A percentile compares a stretch with the other conserved stretches of the same genome.
Conservation (phyloP, 2,888 invertebrate species). For the Drosophila tripunctata region DNA sequence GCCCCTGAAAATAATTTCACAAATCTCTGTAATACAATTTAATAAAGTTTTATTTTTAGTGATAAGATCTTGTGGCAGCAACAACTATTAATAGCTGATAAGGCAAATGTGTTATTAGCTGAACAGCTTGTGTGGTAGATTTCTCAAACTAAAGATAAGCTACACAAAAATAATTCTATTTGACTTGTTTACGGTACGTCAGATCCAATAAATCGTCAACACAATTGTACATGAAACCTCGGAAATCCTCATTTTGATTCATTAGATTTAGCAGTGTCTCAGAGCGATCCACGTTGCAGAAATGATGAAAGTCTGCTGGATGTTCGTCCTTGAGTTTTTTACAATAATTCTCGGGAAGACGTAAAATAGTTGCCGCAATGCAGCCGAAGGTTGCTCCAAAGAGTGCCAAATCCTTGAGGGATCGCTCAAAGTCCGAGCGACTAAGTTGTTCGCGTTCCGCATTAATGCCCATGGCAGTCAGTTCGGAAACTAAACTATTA, state of each 20-base stretch:
- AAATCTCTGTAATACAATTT: constrained; percentile 2
- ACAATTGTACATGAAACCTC: constrained; percentile 66
- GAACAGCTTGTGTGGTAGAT: not conserved
- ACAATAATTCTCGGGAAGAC: constrained; percentile 81
- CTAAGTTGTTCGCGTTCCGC: constrained; percentile 75
- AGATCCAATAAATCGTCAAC: constrained; percentile 75
- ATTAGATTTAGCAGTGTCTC: constrained; percentile 61
- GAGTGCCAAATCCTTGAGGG: constrained; percentile 80
- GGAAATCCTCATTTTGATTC: constrained; percentile 54
- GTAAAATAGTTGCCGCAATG: constrained; percentile 73
- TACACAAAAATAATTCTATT: constrained; percentile 7
- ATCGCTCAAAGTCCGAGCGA: constrained; percentile 77
- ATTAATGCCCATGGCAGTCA: constrained; percentile 73
- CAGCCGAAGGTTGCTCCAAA: constrained; percentile 83
- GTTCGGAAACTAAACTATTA: constrained; percentile 63
- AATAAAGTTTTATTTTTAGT: not conserved
- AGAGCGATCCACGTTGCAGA: constrained; percentile 79
- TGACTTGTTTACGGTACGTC: constrained; percentile 46
- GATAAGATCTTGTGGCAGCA: constrained; percentile 40
- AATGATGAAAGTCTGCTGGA: constrained; percentile 81
- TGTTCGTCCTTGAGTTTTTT: constrained; percentile 78
- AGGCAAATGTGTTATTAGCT: constrained; percentile 30
- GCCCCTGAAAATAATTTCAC: not conserved
- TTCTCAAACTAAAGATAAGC: constrained; percentile 12
- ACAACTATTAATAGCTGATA: constrained; percentile 30